Conservation (phyloP, 1,140 invertebrate species). For the Drosophila persimilis region DNA sequence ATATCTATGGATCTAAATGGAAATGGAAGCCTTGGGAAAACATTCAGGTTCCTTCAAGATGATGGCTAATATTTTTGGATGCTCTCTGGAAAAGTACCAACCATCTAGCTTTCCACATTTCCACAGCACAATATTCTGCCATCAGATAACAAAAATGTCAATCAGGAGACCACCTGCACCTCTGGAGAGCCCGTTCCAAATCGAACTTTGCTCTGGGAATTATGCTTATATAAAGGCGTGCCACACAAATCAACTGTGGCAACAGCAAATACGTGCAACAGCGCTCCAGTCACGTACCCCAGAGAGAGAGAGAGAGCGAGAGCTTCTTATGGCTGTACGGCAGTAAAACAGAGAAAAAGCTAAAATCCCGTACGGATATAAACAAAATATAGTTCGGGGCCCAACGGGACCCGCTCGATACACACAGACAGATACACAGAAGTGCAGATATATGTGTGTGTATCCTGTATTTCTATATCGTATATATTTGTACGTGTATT, state of each 20-base stretch:
- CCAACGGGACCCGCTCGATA: constrained; percentile 14
- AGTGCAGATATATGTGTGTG: neutral
- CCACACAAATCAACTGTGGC: constrained; percentile 34
- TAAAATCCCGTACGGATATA: constrained; percentile 56
- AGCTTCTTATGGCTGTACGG: constrained; percentile 13
- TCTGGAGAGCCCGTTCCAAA: constrained; percentile 3
- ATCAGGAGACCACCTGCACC: constrained; percentile 17
- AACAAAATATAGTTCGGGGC: constrained; percentile 59
- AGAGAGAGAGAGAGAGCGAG: neutral
- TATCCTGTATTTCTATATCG: constrained; percentile 17
- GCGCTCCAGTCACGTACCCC: constrained; percentile 69
- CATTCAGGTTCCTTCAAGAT: no score
- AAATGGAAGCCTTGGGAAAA: no score
- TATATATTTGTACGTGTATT: constrained; percentile 16
- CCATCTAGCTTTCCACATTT: no score
- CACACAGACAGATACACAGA: neutral
- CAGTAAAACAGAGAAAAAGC: constrained; percentile 20
- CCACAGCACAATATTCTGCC: neutral
- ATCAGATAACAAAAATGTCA: constrained; percentile 27
- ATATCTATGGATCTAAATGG: neutral
- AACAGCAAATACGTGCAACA: constrained; percentile 67
- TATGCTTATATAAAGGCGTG: constrained; percentile 47
- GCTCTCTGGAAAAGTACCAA: neutral
- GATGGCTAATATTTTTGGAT: no score
- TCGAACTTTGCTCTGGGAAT: constrained; percentile 53